phyloP scores from a whole-genome alignment of 2,797 vertebrate species.

The Silurus aristotelis region DNA sequence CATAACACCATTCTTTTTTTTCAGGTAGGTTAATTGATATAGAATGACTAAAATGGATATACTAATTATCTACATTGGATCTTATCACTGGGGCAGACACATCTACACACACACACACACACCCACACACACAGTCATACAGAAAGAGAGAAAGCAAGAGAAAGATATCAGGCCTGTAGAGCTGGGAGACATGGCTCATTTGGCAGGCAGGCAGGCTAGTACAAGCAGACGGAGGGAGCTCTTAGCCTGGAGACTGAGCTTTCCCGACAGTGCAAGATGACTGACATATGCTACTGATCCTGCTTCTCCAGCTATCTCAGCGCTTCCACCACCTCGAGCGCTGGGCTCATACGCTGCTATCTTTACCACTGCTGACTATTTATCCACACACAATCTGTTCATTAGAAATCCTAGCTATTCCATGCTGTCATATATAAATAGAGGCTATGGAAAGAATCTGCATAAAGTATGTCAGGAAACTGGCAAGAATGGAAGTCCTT shows the following conservation, averaged over 20 bases:
- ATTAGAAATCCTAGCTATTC: neutral
- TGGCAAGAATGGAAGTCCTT: neutral
- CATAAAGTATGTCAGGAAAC: neutral
- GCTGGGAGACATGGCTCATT: conserved; percentile 44
- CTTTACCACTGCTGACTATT: conserved; percentile 15
- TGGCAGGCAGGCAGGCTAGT: conserved; percentile 47
- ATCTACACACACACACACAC: neutral
- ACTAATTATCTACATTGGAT: neutral
- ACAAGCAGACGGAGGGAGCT: conserved; percentile 43
- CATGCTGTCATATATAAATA: neutral
- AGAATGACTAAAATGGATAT: neutral
- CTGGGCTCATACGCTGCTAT: conserved; percentile 8
- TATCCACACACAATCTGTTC: conserved; percentile 25
- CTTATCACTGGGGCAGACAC: neutral
- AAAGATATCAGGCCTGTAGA: conserved; percentile 15
- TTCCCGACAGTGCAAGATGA: conserved; percentile 40
- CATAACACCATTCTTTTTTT: neutral
- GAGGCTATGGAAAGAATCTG: neutral
- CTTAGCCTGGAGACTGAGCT: conserved; percentile 42
- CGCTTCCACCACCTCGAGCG: conserved; percentile 28
- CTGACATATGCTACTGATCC: conserved; percentile 42
- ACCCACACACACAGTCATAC: neutral
- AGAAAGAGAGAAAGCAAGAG: neutral
- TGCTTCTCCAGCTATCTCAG: conserved; percentile 23
- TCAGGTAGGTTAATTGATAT: neutral